Conservation (phyloP, 2,797 vertebrate genomes). For the Acipenser oxyrinchus region DNA sequence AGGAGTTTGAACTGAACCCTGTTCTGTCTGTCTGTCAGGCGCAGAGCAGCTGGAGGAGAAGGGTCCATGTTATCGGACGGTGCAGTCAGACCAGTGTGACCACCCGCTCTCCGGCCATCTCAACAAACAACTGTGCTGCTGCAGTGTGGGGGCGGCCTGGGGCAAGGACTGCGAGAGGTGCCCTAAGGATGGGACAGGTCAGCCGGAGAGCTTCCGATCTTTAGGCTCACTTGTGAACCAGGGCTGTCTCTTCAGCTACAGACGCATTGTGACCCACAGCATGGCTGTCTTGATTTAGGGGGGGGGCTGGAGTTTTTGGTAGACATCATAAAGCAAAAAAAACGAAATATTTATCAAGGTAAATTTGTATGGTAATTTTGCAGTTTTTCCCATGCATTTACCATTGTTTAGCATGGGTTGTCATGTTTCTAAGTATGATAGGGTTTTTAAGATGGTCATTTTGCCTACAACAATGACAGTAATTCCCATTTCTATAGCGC, state of each 20-base stretch:
- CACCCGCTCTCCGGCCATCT: slow-evolving; percentile 59
- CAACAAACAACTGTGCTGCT: slow-evolving; percentile 79
- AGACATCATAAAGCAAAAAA: no score
- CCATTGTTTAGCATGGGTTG: no score
- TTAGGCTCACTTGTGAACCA: no score
- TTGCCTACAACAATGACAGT: no score
- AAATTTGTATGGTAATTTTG: background rate
- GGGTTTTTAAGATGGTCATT: no score
- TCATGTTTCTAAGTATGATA: no score
- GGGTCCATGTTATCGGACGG: slow-evolving; percentile 69
- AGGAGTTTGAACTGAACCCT: no score
- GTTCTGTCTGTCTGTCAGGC: background rate
- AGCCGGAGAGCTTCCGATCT: slow-evolving; percentile 23
- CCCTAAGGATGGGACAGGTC: slow-evolving; percentile 77
- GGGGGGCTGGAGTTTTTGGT: no score
- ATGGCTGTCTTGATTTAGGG: slow-evolving; percentile 2
- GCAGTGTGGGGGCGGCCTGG: slow-evolving; percentile 87
- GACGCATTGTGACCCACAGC: background rate
- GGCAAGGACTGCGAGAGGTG: slow-evolving; percentile 72
- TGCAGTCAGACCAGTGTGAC: slow-evolving; percentile 59
- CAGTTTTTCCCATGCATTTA: background rate
- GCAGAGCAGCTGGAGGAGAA: slow-evolving; percentile 55
- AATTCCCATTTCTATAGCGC: no score
- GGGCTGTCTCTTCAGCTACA: background rate
- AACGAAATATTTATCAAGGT: background rate